phyloP scores from a whole-genome alignment of 2,888 invertebrate species.

The Melieria picta region DNA sequence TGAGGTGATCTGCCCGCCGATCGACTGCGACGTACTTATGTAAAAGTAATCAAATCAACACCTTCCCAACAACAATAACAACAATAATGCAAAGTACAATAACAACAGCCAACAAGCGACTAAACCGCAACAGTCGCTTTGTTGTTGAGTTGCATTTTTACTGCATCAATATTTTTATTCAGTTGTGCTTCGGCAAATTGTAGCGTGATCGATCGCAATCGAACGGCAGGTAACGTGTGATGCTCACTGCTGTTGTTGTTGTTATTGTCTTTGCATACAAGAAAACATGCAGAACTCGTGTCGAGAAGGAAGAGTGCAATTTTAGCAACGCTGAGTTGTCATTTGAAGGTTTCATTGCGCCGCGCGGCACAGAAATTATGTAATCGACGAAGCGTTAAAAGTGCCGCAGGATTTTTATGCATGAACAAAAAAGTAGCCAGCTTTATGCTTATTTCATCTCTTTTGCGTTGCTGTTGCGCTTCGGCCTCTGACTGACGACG shows the following conservation, averaged over 20 bases:
- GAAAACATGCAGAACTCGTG: too few species aligned
- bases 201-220: conserved; percentile 45
- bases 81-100: conserved; percentile 22
- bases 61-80: conserved; percentile 51
- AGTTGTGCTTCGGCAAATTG: conserved; percentile 41
- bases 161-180: conserved; percentile 19
- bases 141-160: conserved; percentile 22
- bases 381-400: too few species aligned
- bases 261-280: too few species aligned
- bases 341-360: too few species aligned
- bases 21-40: conserved; percentile 46
- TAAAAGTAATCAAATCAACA: conserved; percentile 65
- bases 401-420: too few species aligned
- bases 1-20: neutral
- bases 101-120: conserved; percentile 22
- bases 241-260: too few species aligned
- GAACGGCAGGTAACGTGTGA: neutral
- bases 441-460: neutral
- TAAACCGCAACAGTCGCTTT: conserved; percentile 38
- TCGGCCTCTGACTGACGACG: too few species aligned
- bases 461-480: conserved; percentile 6
- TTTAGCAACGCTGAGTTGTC: too few species aligned
- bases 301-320: too few species aligned
- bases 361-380: too few species aligned
- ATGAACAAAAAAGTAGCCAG: too few species aligned